phyloP scores from a whole-genome alignment of 1,140 invertebrate genomes.

The Bombus difficillimus region DNA sequence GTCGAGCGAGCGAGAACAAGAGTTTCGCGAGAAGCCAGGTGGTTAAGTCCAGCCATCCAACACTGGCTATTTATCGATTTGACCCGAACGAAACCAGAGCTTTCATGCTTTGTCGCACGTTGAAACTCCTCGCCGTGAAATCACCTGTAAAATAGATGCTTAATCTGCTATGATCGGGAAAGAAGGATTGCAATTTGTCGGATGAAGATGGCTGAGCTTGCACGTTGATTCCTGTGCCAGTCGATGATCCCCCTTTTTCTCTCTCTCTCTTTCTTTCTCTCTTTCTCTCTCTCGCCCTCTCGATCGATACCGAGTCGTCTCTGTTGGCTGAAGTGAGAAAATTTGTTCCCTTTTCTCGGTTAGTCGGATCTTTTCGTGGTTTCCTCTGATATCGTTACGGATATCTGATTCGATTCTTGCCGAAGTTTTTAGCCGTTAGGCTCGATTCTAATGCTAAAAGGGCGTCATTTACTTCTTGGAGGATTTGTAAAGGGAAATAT shows the following conservation, averaged over 20 bases:
- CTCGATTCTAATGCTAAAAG: neutral
- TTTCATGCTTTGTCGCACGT: conserved; percentile 40
- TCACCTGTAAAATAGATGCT: conserved; percentile 51
- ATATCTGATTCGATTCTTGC: neutral
- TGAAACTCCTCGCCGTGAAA: conserved; percentile 37
- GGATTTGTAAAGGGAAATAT: no score
- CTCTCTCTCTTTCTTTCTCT: neutral
- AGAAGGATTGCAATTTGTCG: conserved; percentile 34
- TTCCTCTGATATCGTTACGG: no score
- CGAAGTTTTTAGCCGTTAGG: no score
- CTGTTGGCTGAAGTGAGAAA: neutral
- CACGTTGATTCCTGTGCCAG: neutral
- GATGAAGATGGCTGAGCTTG: conserved; percentile 30
- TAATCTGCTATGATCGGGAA: conserved; percentile 34
- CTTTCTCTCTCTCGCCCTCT: neutral
- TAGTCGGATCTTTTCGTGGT: no score
- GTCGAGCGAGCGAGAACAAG: neutral
- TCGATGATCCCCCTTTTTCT: neutral
- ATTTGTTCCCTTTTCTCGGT: neutral
- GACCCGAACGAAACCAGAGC: conserved; percentile 3
- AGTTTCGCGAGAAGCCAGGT: no score
- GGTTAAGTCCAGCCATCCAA: neutral
- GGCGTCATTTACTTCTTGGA: no score
- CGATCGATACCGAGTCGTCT: neutral
- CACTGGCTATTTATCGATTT: conserved; percentile 41